Conservation (phyloP, 2,888 invertebrate genomes). For the Brachyptera risi region DNA sequence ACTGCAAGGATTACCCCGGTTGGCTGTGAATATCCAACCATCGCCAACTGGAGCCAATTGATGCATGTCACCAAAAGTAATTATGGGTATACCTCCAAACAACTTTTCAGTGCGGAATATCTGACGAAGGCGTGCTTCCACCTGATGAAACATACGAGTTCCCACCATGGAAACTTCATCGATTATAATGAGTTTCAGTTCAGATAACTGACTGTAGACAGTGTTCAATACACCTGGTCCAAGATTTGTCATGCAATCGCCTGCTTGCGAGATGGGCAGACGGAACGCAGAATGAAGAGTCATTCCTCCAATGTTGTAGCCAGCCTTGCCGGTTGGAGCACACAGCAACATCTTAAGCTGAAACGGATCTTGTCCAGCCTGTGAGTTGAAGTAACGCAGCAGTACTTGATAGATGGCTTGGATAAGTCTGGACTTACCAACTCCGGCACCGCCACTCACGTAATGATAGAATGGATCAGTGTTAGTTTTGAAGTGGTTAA, state of each 20-base stretch:
- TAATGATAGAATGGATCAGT: constrained; percentile 31
- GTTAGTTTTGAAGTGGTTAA: background rate
- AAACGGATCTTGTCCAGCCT: constrained; percentile 32
- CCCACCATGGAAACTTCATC: constrained; percentile 34
- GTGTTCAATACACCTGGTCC: constrained; percentile 26
- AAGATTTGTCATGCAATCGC: constrained; percentile 22
- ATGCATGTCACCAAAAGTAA: constrained; percentile 34
- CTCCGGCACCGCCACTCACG: constrained; percentile 39
- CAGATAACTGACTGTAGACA: background rate
- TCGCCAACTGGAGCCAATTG: constrained; percentile 36
- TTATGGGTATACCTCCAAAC: constrained; percentile 29
- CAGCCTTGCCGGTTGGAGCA: constrained; percentile 33
- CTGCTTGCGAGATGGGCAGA: constrained; percentile 30
- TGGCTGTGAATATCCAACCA: background rate
- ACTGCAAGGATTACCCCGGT: constrained; percentile 33
- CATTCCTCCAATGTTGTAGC: constrained; percentile 28
- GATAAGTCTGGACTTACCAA: constrained; percentile 38
- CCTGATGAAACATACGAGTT: constrained; percentile 20
- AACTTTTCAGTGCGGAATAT: background rate
- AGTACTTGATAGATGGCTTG: constrained; percentile 36
- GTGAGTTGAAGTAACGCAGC: constrained; percentile 33
- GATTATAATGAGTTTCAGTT: constrained; percentile 32
- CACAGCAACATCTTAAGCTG: constrained; percentile 31
- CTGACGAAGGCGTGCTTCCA: constrained; percentile 26
- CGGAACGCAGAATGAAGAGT: constrained; percentile 38